phyloP scores from a whole-genome alignment of 2,888 invertebrate genomes.

The Protophormia terraenovae region DNA sequence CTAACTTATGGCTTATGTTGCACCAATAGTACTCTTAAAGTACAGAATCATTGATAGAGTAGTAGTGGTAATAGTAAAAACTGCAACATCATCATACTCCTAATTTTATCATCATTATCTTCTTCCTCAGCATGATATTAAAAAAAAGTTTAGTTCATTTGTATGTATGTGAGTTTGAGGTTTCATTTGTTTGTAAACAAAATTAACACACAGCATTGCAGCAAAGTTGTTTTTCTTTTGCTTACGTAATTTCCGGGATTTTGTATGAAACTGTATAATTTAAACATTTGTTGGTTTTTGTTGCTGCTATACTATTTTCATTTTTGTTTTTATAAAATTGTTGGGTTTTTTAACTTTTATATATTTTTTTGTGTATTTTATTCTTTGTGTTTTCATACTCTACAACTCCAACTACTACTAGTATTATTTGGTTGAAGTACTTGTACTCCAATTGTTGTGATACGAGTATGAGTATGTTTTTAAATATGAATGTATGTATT shows the following conservation, averaged over 20 bases:
- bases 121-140: background rate
- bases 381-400: background rate
- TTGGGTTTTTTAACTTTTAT: background rate
- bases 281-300: slow-evolving; percentile 8
- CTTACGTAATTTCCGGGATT: slow-evolving; percentile 69
- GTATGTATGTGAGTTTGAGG: background rate
- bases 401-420: background rate
- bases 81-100: slow-evolving; percentile 27
- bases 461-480: too few relatives aligned
- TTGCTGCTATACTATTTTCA: background rate
- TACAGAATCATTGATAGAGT: slow-evolving; percentile 3
- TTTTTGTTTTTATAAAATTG: slow-evolving; percentile 33
- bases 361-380: slow-evolving; percentile 3
- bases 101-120: slow-evolving; percentile 32
- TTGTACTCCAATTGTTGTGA: background rate
- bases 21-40: background rate
- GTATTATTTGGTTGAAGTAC: background rate
- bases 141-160: background rate
- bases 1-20: slow-evolving; percentile 33
- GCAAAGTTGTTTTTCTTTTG: slow-evolving; percentile 21
- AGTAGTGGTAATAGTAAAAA: background rate
- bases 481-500: background rate
- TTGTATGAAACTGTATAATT: slow-evolving; percentile 31
- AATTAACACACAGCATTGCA: slow-evolving; percentile 59
- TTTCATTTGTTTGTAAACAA: slow-evolving; percentile 49